These are phyloP conservation scores for Apotomis betuletana DNA, from an alignment of 2,888 invertebrate species.

Conservation along the genomic window DNA sequence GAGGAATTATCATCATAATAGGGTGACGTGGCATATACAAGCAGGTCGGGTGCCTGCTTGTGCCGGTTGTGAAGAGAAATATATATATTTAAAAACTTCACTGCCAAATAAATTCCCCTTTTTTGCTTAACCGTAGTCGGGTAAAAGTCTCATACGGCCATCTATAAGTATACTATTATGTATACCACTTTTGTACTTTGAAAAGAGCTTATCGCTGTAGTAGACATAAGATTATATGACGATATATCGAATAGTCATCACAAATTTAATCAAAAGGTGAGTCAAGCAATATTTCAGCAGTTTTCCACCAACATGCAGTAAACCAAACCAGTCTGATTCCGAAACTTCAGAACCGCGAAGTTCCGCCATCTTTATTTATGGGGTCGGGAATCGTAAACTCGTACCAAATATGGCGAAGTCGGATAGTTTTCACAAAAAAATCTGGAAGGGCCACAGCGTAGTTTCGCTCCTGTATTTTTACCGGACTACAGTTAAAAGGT, in stretches of 20 bases:
- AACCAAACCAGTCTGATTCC: neutral
- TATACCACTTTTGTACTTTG: no score
- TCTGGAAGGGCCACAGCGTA: slow-evolving; percentile 1
- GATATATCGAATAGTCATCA: no score
- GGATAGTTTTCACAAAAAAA: slow-evolving; percentile 15
- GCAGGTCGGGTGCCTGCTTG: neutral
- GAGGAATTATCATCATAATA: slow-evolving; percentile 17
- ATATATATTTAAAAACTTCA: neutral
- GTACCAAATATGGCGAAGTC: slow-evolving; percentile 53
- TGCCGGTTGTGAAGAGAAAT: neutral
- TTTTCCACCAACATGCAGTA: neutral
- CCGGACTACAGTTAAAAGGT: no score
- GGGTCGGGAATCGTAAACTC: slow-evolving; percentile 58
- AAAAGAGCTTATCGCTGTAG: no score
- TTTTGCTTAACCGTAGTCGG: no score
- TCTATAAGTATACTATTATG: no score
- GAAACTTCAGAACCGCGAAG: slow-evolving; percentile 1
- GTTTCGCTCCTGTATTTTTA: no score
- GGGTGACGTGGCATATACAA: neutral
- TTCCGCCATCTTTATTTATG: slow-evolving; percentile 53
- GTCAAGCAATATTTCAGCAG: neutral
- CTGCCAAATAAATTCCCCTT: no score
- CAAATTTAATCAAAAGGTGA: no score
- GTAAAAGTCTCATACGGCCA: no score
- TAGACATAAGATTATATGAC: no score